Evolutionary conservation across 2,797 vertebrate genomes (phyloP), one percentile per base, ranked within the genome.

Genomic region (Acrossocheilus fasciatus): DNA sequence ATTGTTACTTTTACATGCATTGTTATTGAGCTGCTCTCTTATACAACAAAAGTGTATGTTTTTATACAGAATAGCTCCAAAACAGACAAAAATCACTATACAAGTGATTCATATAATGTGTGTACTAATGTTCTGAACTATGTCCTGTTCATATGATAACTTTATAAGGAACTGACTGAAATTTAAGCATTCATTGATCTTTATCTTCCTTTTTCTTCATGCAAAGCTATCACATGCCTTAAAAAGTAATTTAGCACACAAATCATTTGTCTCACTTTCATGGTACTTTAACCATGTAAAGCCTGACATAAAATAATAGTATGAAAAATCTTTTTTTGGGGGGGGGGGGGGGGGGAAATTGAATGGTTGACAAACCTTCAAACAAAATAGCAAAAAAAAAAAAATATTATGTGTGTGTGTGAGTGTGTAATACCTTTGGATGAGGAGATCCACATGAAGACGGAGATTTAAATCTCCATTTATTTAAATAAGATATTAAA

Each of bases 1-100:
- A 82, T 26, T 64, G 57, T 62, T 57, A 72, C n/a, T 84, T 30
- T 68, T n/a, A 39, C 59, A 41, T 77, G 9, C 34, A 14, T 72
- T 74, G 11, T 52, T 34, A 23, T 34, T 11, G 43, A 66, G 43
- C n/a, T 34, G 43, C 9, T 83, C 23, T 50, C 39, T 70, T 41
- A 15, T 70, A 41, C 66, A n/a, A 17, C 30, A 72, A 54, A 36
- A 34, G 3, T 23, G 9, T 45, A 30, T 69, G 20, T 47, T n/a
- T 41, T 69, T 81, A 69, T 15, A 52, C 12, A 52, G 80, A 34
- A 12, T 34, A 52, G 45, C 12, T 69, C 30, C 30, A 69, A 64
- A 68, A 68, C 73, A 75, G 73, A 6, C 41, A 39, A 52, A 50
- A 82, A 26, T 1, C 4, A 68, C 36, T 4, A n/a, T 70, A 39